Percentiles rank a stretch among this genome's conserved stretches.
Evolutionary conservation across 2,797 vertebrate genomes (phyloP).

Genomic region (Acanthopagrus latus): DNA sequence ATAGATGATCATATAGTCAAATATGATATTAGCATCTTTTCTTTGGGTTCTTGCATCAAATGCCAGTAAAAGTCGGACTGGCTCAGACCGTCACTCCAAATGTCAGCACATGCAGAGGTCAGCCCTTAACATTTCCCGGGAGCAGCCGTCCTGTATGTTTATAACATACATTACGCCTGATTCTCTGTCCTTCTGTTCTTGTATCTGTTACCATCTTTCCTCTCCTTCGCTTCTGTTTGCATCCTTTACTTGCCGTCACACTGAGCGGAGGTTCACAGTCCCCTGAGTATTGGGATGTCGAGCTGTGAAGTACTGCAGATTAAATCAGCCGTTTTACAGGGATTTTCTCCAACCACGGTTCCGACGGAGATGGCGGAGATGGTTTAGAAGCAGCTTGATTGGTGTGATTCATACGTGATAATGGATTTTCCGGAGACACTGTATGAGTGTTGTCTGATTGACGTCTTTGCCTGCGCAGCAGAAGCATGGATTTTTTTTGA

Average conservation of each 20-base stretch:
- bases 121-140: constrained; percentile 58
- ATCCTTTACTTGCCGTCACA: constrained; percentile 1
- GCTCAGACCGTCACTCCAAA: constrained; percentile 61
- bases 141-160: constrained; percentile 15
- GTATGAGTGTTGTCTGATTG: constrained; percentile 32
- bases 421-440: constrained; percentile 27
- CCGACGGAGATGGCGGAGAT: constrained; percentile 9
- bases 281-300: constrained; percentile 13
- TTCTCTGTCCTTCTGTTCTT: not conserved
- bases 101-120: constrained; percentile 63
- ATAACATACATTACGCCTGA: constrained; percentile 11
- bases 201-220: not conserved
- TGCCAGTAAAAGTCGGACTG: constrained; percentile 45
- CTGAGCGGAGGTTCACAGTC: not conserved
- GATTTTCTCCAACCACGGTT: constrained; percentile 15
- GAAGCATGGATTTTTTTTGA: constrained; percentile 2
- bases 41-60: constrained; percentile 48
- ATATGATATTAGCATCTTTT: constrained; percentile 14
- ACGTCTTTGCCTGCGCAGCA: constrained; percentile 6
- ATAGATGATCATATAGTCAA: not conserved
- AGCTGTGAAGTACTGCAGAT: constrained; percentile 27
- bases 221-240: constrained; percentile 2
- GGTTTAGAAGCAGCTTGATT: constrained; percentile 25
- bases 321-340: constrained; percentile 29
- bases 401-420: constrained; percentile 52